Conservation (phyloP, 2,113 vertebrate species). For the Mirza zaza region DNA sequence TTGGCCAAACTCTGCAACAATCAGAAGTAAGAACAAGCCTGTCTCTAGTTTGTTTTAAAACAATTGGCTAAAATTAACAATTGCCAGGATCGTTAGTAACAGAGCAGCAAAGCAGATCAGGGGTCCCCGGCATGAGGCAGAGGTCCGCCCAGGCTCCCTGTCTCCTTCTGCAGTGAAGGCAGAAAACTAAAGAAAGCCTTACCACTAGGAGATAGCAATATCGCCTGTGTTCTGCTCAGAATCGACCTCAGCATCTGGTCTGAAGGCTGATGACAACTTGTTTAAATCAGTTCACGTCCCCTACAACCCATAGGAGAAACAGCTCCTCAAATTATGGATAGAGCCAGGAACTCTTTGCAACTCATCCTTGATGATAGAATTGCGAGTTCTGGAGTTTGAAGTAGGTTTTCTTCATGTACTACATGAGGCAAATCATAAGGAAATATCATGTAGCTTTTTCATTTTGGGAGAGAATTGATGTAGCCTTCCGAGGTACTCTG, state of each 20-base stretch:
- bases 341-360: background rate
- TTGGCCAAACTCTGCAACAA: background rate
- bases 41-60: background rate
- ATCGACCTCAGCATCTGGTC: accelerated
- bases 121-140: background rate
- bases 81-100: background rate
- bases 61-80: background rate
- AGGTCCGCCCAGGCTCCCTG: background rate
- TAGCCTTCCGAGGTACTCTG: background rate
- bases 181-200: background rate
- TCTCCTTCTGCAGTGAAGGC: background rate
- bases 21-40: background rate
- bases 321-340: background rate
- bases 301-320: background rate
- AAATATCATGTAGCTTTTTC: background rate
- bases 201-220: accelerated
- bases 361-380: background rate
- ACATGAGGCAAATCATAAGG: background rate
- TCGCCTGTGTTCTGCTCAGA: background rate
- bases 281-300: background rate
- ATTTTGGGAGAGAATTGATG: background rate
- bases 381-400: background rate
- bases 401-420: background rate
- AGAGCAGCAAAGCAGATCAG: background rate
- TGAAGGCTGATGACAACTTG: background rate